phyloP scores from a whole-genome alignment of 64 coral and sea anemone species.

The Hydrozoanthus tunicans region DNA sequence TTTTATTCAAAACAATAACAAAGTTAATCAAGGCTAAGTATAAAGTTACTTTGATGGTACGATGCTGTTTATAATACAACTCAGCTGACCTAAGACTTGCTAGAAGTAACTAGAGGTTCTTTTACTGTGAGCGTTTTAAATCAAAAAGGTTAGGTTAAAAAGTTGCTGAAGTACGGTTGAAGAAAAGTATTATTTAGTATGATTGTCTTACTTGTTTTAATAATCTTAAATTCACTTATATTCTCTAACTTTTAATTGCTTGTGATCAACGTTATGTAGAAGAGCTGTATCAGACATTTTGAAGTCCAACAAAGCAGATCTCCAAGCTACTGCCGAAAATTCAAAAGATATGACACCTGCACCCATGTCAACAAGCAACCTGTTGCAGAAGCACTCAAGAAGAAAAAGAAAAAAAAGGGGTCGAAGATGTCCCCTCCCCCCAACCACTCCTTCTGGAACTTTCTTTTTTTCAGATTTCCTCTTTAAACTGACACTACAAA shows the following conservation, averaged over 20 bases:
- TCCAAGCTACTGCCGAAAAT: neutral
- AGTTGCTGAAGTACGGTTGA: neutral
- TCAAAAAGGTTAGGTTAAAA: neutral
- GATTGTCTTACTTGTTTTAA: neutral
- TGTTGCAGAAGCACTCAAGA: slow-evolving; percentile 7
- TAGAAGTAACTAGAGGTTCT: neutral
- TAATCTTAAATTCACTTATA: neutral
- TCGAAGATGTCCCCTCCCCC: no score
- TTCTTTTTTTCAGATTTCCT: no score
- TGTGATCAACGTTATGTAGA: neutral
- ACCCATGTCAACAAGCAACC: neutral
- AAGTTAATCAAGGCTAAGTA: neutral
- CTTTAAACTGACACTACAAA: no score
- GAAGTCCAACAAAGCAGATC: neutral
- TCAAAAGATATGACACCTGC: neutral
- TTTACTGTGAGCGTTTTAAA: neutral
- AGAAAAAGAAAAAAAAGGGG: neutral
- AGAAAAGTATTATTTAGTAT: neutral
- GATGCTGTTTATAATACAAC: neutral
- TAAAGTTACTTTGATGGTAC: neutral
- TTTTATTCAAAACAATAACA: neutral
- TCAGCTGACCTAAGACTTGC: no score
- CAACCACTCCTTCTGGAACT: no score
- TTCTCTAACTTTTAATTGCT: neutral
- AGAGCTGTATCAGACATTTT: slow-evolving; percentile 1